phyloP scores from a whole-genome alignment of 2,888 invertebrate species.

The Xestia sexstrigata region DNA sequence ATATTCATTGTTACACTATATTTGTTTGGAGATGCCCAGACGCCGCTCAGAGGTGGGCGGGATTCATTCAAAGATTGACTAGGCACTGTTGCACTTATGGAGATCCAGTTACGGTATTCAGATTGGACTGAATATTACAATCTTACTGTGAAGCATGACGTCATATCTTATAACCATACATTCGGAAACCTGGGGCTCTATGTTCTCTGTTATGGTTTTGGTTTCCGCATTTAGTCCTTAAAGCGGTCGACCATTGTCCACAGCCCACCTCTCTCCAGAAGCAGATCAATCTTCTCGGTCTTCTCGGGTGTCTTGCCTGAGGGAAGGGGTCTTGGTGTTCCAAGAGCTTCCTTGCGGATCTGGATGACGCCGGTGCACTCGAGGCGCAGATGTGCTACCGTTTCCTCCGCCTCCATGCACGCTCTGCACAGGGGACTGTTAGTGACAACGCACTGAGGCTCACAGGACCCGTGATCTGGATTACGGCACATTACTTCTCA shows the following conservation, averaged over 20 bases:
- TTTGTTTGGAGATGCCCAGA: conserved; percentile 52
- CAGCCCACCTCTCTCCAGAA: too few relatives aligned
- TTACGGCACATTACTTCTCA: neutral
- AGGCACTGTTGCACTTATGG: conserved; percentile 11
- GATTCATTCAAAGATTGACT: conserved; percentile 29
- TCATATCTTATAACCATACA: neutral
- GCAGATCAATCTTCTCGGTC: too few relatives aligned
- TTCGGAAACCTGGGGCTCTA: neutral
- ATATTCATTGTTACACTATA: conserved; percentile 60
- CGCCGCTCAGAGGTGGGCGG: conserved; percentile 35
- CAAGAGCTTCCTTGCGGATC: too few relatives aligned
- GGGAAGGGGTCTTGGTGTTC: too few relatives aligned
- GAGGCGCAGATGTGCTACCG: too few relatives aligned
- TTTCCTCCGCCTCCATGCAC: too few relatives aligned
- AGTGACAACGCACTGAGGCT: neutral
- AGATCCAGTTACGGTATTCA: conserved; percentile 41
- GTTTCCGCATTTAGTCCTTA: too few relatives aligned
- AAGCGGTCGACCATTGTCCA: too few relatives aligned
- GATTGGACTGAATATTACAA: conserved; percentile 5
- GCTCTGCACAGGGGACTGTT: too few relatives aligned
- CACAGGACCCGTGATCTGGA: neutral
- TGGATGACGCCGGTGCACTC: too few relatives aligned
- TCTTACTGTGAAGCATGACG: conserved; percentile 5
- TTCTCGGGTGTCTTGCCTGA: too few relatives aligned
- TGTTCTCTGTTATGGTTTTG: too few relatives aligned